Evolutionary conservation across 1,140 invertebrate species (phyloP), one percentile per base, ranked within the genome.

Genomic region (Cotesia typhae): DNA sequence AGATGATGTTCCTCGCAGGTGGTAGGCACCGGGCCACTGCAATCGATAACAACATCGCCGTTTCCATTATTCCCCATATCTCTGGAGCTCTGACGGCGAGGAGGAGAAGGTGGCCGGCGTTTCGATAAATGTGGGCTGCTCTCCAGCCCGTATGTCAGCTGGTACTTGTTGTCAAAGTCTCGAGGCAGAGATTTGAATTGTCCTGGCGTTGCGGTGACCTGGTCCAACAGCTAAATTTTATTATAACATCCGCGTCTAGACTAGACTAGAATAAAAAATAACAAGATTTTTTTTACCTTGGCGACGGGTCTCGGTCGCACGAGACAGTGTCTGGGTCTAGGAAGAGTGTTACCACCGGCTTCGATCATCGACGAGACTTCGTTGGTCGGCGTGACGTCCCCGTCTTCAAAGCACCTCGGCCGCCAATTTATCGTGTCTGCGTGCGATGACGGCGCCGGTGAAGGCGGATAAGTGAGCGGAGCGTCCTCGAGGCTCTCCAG

Each of bases 351-450:
- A 4, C 94, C 94, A 17, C 93, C 92, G 74, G 88, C 86, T 70
- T 93, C 91, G 53, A 85, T 84, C 53, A 78, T 83, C 76, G 77
- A 81, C 0, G 88, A 88, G 17, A 87, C 88, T 85, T 96, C 94
- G 81, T 95, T 95, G 67, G 94, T 96, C 2, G 94, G 94, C 28
- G 94, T 95, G 59, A 95, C 92, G 83, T 96, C 94, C 17, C 94
- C 94, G 81, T 96, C 94, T 81, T 96, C 95, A 81, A 94, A 96
- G 65, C 93, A 94, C 70, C 94, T 90, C 38, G 89, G 88, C 74
- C 95, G 89, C 93, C 94, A 96, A 17, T 84, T 85, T 14, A 87
- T 72, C 0, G 79, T 72, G 55, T 83, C 84, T 1, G 80, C 77
- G 51, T 84, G 82, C 1, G 77, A 72, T 1, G 76, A 75, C 5